Percentiles rank a stretch among this genome's conserved stretches.
These are phyloP conservation scores for Anthrax anthrax DNA, from an alignment of 2,888 invertebrate genomes.

Conservation along the genomic window DNA sequence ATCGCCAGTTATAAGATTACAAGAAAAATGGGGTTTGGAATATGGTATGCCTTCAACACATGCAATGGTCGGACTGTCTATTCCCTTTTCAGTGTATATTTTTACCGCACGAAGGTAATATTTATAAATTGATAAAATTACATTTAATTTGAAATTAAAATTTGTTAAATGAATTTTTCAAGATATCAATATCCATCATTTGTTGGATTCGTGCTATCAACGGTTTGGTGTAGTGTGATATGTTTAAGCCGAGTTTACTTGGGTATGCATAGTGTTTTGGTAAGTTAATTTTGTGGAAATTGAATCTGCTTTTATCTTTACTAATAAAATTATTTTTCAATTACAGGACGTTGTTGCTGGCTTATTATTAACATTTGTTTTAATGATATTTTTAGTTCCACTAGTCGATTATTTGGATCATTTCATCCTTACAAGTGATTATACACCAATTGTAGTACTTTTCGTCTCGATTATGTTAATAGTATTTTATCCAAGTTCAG, in stretches of 20 bases:
- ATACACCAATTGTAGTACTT: constrained; percentile 49
- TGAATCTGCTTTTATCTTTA: background rate
- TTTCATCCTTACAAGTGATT: constrained; percentile 49
- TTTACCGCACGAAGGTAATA: constrained; percentile 50
- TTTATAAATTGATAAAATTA: no score
- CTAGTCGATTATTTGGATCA: constrained; percentile 59
- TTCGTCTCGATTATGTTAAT: constrained; percentile 51
- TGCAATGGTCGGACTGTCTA: constrained; percentile 78
- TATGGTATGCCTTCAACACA: constrained; percentile 95
- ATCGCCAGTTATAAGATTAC: constrained; percentile 69
- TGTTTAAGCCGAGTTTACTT: constrained; percentile 77
- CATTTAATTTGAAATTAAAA: background rate
- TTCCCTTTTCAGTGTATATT: constrained; percentile 71
- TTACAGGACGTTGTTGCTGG: constrained; percentile 74
- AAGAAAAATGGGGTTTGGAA: constrained; percentile 78
- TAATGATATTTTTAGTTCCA: constrained; percentile 62
- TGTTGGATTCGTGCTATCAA: constrained; percentile 43
- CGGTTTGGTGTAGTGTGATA: constrained; percentile 59
- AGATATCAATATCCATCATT: constrained; percentile 58
- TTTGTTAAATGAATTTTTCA: background rate
- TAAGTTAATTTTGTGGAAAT: constrained; percentile 34
- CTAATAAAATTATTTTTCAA: background rate
- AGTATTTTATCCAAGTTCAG: constrained; percentile 65
- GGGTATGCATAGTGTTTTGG: constrained; percentile 86
- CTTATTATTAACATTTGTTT: constrained; percentile 45